Conservation (phyloP, 2,797 vertebrate genomes). For the Pantherophis alleghaniensis region DNA sequence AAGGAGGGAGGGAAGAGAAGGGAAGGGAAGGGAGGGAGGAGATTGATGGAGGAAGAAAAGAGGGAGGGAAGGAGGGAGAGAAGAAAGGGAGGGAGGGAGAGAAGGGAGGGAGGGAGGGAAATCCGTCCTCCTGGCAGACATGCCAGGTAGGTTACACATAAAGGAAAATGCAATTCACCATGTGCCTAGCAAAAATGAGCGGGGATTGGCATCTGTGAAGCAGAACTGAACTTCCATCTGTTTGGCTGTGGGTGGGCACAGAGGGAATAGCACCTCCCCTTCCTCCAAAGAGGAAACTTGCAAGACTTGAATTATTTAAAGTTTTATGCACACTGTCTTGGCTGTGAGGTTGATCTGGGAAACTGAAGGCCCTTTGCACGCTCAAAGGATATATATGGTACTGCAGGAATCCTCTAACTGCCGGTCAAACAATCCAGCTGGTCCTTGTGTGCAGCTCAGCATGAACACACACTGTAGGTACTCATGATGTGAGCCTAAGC, state of each 20-base stretch:
- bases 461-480: background rate
- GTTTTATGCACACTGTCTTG: background rate
- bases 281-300: background rate
- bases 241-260: background rate
- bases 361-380: background rate
- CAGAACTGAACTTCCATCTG: background rate
- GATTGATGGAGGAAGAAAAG: too few species aligned
- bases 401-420: background rate
- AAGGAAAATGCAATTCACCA: background rate
- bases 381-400: background rate
- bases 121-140: slow-evolving; percentile 34
- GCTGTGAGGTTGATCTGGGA: background rate
- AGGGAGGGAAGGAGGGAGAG: too few species aligned
- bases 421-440: background rate
- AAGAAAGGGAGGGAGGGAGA: too few species aligned
- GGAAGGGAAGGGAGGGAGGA: too few species aligned
- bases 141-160: slow-evolving; percentile 7
- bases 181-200: background rate
- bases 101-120: too few species aligned
- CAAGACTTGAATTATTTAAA: background rate
- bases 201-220: too few species aligned
- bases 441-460: background rate
- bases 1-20: too few species aligned
- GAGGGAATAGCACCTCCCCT: background rate
- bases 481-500: background rate